phyloP scores from a whole-genome alignment of 2,888 invertebrate species.

The Rhaphigaster nebulosa region DNA sequence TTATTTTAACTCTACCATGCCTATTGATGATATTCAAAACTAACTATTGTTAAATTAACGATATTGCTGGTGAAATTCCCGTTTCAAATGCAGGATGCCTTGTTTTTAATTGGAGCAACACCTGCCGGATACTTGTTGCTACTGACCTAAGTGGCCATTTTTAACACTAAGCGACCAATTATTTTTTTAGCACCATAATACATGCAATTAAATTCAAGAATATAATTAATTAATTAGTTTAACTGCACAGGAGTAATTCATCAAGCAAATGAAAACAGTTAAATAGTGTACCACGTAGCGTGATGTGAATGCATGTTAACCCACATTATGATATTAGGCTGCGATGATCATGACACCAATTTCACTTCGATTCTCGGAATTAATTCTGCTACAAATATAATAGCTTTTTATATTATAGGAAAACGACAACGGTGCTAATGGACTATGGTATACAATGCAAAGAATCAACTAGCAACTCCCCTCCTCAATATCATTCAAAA shows the following conservation, averaged over 20 bases:
- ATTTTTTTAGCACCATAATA: not conserved
- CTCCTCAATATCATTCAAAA: too few relatives aligned
- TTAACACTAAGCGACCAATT: not conserved
- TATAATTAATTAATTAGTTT: not conserved
- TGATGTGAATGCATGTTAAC: not conserved
- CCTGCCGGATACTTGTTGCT: not conserved
- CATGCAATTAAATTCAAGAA: not conserved
- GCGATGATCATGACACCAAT: not conserved
- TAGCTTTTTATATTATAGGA: not conserved
- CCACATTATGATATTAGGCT: not conserved
- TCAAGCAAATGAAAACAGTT: not conserved
- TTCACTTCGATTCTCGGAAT: not conserved
- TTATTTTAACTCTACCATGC: not conserved
- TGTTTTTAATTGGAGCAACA: not conserved
- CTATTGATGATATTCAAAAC: not conserved
- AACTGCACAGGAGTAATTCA: not conserved
- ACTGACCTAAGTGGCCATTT: not conserved
- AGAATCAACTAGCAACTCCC: too few relatives aligned
- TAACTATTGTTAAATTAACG: not conserved
- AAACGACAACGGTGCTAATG: too few relatives aligned
- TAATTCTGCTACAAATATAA: not conserved
- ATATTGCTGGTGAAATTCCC: not conserved
- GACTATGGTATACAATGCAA: too few relatives aligned
- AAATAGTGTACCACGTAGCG: not conserved
- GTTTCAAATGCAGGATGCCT: not conserved